Percentiles rank a stretch among this genome's conserved stretches.
These are phyloP conservation scores for Tautogolabrus adspersus DNA, from an alignment of 2,113 vertebrate species.

Conservation along the genomic window DNA sequence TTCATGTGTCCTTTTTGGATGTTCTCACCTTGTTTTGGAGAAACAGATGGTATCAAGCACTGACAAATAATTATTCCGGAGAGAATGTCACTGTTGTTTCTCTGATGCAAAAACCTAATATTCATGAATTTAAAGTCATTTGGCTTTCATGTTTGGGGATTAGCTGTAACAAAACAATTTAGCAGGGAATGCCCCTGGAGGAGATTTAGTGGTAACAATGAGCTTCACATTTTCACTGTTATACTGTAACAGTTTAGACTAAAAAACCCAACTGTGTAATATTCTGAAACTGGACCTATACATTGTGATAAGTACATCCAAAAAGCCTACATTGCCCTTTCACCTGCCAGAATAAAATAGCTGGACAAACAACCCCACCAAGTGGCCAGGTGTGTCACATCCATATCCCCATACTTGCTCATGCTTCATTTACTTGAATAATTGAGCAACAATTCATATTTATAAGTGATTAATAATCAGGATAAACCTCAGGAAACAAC, in stretches of 20 bases:
- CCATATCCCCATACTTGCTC: constrained; percentile 9
- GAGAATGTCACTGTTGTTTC: constrained; percentile 45
- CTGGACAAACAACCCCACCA: constrained; percentile 80
- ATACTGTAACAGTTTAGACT: constrained; percentile 10
- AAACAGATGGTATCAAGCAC: constrained; percentile 66
- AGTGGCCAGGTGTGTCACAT: constrained; percentile 77
- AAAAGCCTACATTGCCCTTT: constrained; percentile 59
- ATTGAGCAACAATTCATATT: constrained; percentile 14
- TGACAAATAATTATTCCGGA: constrained; percentile 62
- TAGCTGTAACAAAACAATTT: constrained; percentile 40
- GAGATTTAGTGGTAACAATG: neutral
- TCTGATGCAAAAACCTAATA: constrained; percentile 51
- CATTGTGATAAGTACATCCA: neutral
- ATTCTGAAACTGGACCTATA: constrained; percentile 3
- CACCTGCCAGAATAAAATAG: constrained; percentile 68
- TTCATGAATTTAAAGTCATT: constrained; percentile 53
- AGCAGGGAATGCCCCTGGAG: neutral
- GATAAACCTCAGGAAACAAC: constrained; percentile 10
- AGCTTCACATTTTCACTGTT: constrained; percentile 15
- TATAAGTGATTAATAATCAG: constrained; percentile 26
- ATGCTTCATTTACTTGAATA: constrained; percentile 30
- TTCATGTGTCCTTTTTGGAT: constrained; percentile 68
- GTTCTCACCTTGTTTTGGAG: constrained; percentile 66
- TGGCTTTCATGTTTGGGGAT: constrained; percentile 41
- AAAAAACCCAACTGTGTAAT: neutral